Evolutionary conservation across 1,140 invertebrate genomes (phyloP), one percentile per base, ranked within the genome.

Genomic region (Mamestra configurata): DNA sequence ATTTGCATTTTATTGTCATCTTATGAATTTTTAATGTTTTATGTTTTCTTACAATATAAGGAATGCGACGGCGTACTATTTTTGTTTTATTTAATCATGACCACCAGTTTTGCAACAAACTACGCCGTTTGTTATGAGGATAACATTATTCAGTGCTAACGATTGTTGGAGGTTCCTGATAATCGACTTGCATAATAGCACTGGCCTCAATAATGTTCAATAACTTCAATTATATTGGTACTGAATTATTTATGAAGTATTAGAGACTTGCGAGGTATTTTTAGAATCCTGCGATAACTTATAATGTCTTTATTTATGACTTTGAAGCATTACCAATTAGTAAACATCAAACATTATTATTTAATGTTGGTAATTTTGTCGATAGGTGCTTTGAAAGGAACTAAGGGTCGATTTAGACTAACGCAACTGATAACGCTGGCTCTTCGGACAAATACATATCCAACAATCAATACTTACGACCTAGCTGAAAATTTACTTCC

Each of bases 1-100:
- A 76, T 61, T 43, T 76, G 46, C 76, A 77, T 82, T 77, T 70
- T 81, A 24, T 64, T 76, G 53, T 80, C 31, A 80, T 20, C 24
- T 64, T 76, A 66, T 73, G 57, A 78, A 55, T 76, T 76, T n/a
- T 76, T 35, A 70, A 76, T 87, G 57, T 61, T 90, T 89, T 86
- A 46, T 92, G 83, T 93, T 94, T 94, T 93, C 91, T 88, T 94
- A 84, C 92, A 94, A 94, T 95, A 95, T 88, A 95, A 80, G 85
- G 88, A 93, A 93, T 95, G 93, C 91, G 92, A 95, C 89, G 93
- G 93, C 93, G 93, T 87, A 95, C 77, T 77, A 22, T 35, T 85
- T 55, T 86, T 87, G 86, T 93, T 92, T 93, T 88, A 89, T 91
- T 92, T 86, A 24, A 55, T 55, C 20, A 73, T 31, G 55, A 7